A percentile compares a stretch with the other conserved stretches of the same genome.
phyloP scores from a whole-genome alignment of 2,113 vertebrate genomes.

The Oxyruncus cristatus region DNA sequence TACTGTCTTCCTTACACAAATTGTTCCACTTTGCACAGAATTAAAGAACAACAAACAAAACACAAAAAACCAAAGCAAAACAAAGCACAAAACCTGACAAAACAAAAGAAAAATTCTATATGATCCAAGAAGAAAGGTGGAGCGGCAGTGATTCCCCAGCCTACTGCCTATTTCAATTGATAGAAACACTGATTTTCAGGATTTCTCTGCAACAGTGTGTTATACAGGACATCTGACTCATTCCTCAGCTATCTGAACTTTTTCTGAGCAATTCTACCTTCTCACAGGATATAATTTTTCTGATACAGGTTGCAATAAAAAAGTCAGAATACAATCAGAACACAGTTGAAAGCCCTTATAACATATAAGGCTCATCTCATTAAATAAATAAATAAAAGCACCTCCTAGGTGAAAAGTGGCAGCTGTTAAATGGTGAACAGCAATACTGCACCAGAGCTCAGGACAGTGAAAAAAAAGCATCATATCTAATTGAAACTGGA shows the following conservation, averaged over 20 bases:
- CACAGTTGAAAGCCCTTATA: not conserved
- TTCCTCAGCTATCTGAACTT: not conserved
- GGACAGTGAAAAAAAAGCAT: not conserved
- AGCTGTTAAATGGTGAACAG: not conserved
- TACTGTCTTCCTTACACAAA: not conserved
- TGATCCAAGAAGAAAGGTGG: not conserved
- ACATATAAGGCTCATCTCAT: not conserved
- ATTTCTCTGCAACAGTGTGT: not conserved
- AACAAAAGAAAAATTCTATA: not conserved
- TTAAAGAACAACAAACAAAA: not conserved
- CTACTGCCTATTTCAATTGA: not conserved
- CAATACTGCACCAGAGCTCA: not conserved
- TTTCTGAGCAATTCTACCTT: not conserved
- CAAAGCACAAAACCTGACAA: not conserved
- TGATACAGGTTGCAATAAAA: not conserved
- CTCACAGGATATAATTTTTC: not conserved
- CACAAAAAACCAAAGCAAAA: not conserved
- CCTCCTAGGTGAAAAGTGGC: not conserved
- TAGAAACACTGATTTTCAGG: not conserved
- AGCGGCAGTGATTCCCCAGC: not conserved
- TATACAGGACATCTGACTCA: not conserved
- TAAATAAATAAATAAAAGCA: not conserved
- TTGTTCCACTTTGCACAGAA: not conserved
- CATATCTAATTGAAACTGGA: conserved; percentile 11
- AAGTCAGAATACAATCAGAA: not conserved